phyloP scores from a whole-genome alignment of 2,113 vertebrate genomes.

The Syrrhaptes paradoxus region DNA sequence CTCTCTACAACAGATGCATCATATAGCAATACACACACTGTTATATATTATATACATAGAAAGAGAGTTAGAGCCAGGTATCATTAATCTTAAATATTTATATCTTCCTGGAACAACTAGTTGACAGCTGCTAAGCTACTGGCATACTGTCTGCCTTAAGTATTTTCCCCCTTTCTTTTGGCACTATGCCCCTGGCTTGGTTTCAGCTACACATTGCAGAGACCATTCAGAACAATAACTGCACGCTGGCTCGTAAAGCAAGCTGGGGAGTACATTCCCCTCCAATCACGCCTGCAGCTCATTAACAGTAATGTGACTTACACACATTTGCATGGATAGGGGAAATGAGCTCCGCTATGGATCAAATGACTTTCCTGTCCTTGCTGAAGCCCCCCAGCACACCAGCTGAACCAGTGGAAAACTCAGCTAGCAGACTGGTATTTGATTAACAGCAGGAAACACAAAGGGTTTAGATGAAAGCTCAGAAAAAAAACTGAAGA shows the following conservation, averaged over 20 bases:
- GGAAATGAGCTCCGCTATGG: background rate
- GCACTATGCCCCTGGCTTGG: slow-evolving; percentile 8
- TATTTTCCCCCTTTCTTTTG: background rate
- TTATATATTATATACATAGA: background rate
- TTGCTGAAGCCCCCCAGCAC: background rate
- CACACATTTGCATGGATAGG: background rate
- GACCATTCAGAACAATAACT: background rate
- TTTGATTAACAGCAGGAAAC: background rate
- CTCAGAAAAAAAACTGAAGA: background rate
- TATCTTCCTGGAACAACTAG: slow-evolving; percentile 24
- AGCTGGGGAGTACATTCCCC: background rate
- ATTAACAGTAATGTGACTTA: background rate
- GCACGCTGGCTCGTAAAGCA: background rate
- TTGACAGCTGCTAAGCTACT: slow-evolving; percentile 58
- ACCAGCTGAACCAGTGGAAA: background rate
- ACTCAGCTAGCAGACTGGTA: background rate
- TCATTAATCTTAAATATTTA: slow-evolving; percentile 39
- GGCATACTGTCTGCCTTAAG: slow-evolving; percentile 8
- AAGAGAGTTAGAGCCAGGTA: background rate
- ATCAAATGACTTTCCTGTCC: background rate
- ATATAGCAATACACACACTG: background rate
- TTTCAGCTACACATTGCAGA: slow-evolving; percentile 17
- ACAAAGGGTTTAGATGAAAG: background rate
- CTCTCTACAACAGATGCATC: background rate
- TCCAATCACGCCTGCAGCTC: background rate